Conservation (phyloP, 2,113 vertebrate species). For the Pterocles burchelli region DNA sequence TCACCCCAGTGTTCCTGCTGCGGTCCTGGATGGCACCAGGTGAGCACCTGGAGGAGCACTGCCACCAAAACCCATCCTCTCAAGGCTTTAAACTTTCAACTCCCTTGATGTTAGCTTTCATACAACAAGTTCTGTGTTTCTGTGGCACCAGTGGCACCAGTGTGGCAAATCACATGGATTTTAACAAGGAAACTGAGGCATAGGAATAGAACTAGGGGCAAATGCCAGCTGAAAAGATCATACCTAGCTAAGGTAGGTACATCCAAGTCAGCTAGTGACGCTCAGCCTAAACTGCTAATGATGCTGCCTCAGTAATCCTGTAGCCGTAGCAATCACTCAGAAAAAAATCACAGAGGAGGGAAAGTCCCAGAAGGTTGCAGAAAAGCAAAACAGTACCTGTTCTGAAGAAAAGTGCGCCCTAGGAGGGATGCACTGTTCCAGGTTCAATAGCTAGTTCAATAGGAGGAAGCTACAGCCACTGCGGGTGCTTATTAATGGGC, state of each 20-base stretch:
- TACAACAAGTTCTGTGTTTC: neutral
- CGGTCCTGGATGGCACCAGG: neutral
- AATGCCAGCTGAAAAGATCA: neutral
- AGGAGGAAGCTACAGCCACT: neutral
- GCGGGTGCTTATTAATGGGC: neutral
- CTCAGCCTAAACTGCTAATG: neutral
- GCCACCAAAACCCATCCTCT: neutral
- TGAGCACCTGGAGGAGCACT: neutral
- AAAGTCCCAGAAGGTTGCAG: neutral
- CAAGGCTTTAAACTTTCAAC: neutral
- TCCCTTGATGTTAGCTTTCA: neutral
- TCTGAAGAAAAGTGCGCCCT: neutral
- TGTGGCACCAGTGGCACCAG: too few species aligned
- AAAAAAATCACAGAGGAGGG: neutral
- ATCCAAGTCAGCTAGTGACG: neutral
- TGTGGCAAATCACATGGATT: neutral
- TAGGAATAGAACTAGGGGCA: neutral
- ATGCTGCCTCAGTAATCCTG: neutral
- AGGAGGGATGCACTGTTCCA: neutral
- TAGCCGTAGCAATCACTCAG: neutral
- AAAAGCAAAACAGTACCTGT: neutral
- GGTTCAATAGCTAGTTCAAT: neutral
- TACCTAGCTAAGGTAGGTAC: neutral
- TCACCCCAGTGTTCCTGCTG: neutral
- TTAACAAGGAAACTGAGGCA: neutral